Evolutionary conservation across 2,888 invertebrate species (phyloP), one percentile per base, ranked within the genome.

Genomic region (Byasa hedistus): DNA sequence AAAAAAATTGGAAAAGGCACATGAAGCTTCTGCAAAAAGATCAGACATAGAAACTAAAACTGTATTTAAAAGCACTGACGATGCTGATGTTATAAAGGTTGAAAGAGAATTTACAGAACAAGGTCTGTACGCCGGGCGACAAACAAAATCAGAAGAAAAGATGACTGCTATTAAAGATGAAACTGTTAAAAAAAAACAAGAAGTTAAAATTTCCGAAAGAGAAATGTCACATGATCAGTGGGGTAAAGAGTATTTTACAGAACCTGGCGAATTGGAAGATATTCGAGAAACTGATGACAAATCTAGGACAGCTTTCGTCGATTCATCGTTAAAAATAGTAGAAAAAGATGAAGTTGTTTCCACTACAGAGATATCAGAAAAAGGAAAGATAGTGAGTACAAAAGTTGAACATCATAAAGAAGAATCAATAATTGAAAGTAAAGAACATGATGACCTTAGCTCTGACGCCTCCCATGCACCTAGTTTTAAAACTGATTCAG

Each of bases 221-320:
- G 92, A 92, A 73, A 73, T 92, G 69, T 91, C 86, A 8, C 91
- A 92, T 75, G 92, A 92, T 70, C 91, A 92, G 69, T 92, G 92
- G 92, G 92, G 92, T 7, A 92, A 91, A 74, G 92, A 92, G 81
- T 92, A 92, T 76, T 92, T 92, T 68, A 91, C 90, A 17, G 89
- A 92, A 76, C 87, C 90, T 52, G 88, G 81, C 60, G 92, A 92
- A 71, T 73, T 92, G 57, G 88, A 92, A 76, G 83, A 90, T 58
- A 89, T 92, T 15, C 80, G 84, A 69, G 92, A 91, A 79, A 87
- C 89, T 71, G 87, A 86, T 23, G 86, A 90, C 71, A 89, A 86
- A 74, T 77, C 84, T 21, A 86, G 85, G 77, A 83, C 84, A 36
- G 87, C 92, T 19, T 87, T 88, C 76, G 81, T 92, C 19, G 91